phyloP scores from a whole-genome alignment of 2,797 vertebrate genomes.

The Vireo griseus region DNA sequence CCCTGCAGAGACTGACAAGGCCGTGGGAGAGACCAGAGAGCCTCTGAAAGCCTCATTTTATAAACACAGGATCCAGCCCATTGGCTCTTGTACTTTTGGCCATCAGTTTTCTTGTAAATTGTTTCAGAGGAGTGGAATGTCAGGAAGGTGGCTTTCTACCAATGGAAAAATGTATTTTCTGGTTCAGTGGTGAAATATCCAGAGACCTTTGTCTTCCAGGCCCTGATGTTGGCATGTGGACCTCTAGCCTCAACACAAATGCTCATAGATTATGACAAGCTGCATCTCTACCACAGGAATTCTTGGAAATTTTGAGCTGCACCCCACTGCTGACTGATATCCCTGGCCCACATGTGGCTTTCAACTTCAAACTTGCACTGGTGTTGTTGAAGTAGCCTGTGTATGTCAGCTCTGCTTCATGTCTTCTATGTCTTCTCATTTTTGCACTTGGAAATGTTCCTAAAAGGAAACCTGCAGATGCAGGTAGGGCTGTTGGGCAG shows the following conservation, averaged over 20 bases:
- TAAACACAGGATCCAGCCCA: not conserved
- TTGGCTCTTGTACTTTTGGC: not conserved
- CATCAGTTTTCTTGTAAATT: not conserved
- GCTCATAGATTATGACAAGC: not conserved
- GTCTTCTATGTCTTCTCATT: not conserved
- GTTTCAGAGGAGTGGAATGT: not conserved
- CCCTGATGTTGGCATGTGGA: not conserved
- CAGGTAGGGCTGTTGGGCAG: not conserved
- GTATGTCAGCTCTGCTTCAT: not conserved
- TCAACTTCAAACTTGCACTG: not conserved
- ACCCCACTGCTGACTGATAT: not conserved
- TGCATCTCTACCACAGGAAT: not conserved
- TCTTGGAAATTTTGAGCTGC: not conserved
- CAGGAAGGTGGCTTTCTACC: not conserved
- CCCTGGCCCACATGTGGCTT: not conserved
- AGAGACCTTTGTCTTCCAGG: not conserved
- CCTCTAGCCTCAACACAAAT: not conserved
- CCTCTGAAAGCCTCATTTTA: not conserved
- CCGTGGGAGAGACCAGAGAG: not conserved
- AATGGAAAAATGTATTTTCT: not conserved
- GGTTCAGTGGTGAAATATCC: not conserved
- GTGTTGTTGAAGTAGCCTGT: fast-evolving
- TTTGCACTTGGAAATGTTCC: not conserved
- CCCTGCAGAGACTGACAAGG: not conserved
- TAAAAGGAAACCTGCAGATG: not conserved